phyloP scores from a whole-genome alignment of 1,140 invertebrate genomes.

The Cydia pomonella region DNA sequence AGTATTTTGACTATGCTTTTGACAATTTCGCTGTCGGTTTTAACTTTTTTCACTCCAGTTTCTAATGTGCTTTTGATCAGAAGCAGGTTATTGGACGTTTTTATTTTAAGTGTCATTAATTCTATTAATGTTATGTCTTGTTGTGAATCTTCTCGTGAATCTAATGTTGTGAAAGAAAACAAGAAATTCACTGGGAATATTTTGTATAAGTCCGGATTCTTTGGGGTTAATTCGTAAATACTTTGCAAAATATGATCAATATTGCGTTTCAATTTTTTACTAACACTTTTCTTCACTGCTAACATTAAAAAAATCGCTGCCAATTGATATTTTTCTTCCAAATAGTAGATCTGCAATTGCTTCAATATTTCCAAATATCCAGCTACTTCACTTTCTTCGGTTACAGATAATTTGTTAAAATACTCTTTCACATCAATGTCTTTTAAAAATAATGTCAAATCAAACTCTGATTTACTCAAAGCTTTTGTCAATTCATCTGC shows the following conservation, averaged over 20 bases:
- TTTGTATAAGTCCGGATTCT: constrained; percentile 67
- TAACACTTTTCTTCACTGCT: constrained; percentile 59
- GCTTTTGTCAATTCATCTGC: constrained; percentile 52
- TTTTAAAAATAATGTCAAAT: constrained; percentile 52
- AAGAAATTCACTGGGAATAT: constrained; percentile 61
- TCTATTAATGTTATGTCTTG: constrained; percentile 53
- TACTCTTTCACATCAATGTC: constrained; percentile 51
- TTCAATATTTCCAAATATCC: constrained; percentile 57
- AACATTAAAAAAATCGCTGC: constrained; percentile 62
- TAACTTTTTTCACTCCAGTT: constrained; percentile 67
- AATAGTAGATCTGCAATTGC: constrained; percentile 59
- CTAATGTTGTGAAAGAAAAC: constrained; percentile 54
- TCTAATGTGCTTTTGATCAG: constrained; percentile 63
- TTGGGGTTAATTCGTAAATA: constrained; percentile 64
- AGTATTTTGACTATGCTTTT: constrained; percentile 63
- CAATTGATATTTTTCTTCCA: constrained; percentile 68
- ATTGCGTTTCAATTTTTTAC: constrained; percentile 58
- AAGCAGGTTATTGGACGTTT: constrained; percentile 56
- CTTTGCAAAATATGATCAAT: constrained; percentile 58
- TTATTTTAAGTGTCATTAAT: constrained; percentile 62
- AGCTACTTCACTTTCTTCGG: constrained; percentile 45
- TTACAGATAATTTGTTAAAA: constrained; percentile 49
- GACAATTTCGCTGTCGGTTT: constrained; percentile 60
- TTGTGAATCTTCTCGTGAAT: neutral
- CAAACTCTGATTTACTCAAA: constrained; percentile 57